Conservation (phyloP, 2,797 vertebrate species). For the Chaenodraco wilsoni region DNA sequence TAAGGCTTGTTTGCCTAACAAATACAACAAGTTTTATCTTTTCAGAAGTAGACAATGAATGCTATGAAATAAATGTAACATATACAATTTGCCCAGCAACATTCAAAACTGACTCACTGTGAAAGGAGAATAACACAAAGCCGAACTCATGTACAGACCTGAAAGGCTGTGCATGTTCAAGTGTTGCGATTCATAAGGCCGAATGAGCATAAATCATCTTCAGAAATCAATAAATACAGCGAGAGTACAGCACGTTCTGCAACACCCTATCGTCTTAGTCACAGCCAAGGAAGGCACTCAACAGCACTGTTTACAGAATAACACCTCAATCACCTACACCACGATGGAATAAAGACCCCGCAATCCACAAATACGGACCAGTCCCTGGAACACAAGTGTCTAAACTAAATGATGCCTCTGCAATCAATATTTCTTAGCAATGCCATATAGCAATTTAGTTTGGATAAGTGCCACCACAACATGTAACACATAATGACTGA, state of each 20-base stretch:
- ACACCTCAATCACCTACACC: constrained; percentile 57
- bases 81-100: constrained; percentile 12
- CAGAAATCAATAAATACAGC: constrained; percentile 63
- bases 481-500: constrained; percentile 55
- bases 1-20: neutral
- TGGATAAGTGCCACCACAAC: constrained; percentile 33
- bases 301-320: constrained; percentile 34
- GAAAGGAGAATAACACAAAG: constrained; percentile 17
- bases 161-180: constrained; percentile 44
- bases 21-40: neutral
- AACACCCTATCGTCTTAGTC: constrained; percentile 53
- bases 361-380: constrained; percentile 57
- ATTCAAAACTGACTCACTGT: neutral
- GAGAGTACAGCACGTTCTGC: constrained; percentile 25
- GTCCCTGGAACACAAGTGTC: constrained; percentile 63
- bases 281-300: constrained; percentile 31
- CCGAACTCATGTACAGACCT: constrained; percentile 44
- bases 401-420: constrained; percentile 54
- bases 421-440: constrained; percentile 57
- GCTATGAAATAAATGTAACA: constrained; percentile 4
- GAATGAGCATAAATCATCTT: constrained; percentile 60
- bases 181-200: constrained; percentile 48
- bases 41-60: constrained; percentile 13
- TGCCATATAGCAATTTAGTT: constrained; percentile 40
- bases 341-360: constrained; percentile 60